Base-by-base conservation (phyloP, 30 jellyfish, hydroid and myxozoan species). In the Kudoa iwatai region DNA sequence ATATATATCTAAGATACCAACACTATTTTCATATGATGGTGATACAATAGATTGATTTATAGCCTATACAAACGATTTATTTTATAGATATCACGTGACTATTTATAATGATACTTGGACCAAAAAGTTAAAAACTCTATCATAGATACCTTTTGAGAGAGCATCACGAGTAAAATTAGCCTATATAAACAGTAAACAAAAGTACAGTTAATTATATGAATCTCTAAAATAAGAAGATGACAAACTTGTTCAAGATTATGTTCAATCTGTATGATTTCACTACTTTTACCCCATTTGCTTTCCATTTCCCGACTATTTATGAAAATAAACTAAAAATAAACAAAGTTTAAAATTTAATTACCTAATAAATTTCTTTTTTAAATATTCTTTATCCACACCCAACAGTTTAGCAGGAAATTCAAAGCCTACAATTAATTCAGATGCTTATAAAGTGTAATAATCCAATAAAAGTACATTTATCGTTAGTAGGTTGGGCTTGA, bases 401-500 rank as follows among this genome's bases (percentile, higher is more conserved):
- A 68, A 34, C 53, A 68, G 35, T 42, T 33, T 57, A 9, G 86
- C 84, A 19, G 90, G 85, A 32, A 59, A 68, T 57, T 68, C n/a
- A 9, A 28, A 28, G 36, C n/a, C 36, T 28, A 28, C 7, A 28
- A 28, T 28, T 6, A 28, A 6, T 28, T 28, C 9, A n/a, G n/a
- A n/a, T n/a, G n/a, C 9, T 30, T 30, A n/a, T 30, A 30, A 30
- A 30, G n/a, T 7, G 38, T 7, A 30, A 7, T 30, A n/a, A 30
- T 30, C n/a, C 20, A 16, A 36, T 2, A 25, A 1, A 57, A 86
- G 38, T 45, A 71, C 93, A 71, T 0, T 64, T 84, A 31, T 71
- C 93, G 32, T 71, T 69, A 40, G 60, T 68, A 0, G 93, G 93
- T 39, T 71, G 93, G 1, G 96, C 96, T 34, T 62, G 57, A 48